phyloP scores from a whole-genome alignment of 2,797 vertebrate genomes.

The Eremophila alpestris region DNA sequence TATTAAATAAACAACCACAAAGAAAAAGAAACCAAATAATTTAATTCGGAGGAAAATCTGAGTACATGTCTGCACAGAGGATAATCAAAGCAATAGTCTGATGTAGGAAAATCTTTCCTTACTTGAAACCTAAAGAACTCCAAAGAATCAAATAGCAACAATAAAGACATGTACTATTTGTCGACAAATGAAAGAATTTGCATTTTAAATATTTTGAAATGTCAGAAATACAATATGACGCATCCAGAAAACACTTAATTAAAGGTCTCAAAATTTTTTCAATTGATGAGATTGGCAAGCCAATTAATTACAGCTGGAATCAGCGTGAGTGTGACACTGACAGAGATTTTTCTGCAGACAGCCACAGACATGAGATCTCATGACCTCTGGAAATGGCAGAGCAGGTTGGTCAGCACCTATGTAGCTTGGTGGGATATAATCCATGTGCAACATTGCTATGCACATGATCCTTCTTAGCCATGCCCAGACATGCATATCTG shows the following conservation, averaged over 20 bases:
- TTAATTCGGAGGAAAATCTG: neutral
- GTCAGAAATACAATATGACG: neutral
- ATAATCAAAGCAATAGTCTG: neutral
- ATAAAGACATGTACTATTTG: neutral
- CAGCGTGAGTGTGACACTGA: fast-evolving
- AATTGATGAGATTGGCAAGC: neutral
- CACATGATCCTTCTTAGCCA: neutral
- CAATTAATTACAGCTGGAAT: neutral
- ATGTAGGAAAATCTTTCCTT: neutral
- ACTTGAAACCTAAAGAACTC: neutral
- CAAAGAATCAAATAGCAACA: neutral
- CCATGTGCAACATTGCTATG: neutral
- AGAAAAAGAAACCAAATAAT: neutral
- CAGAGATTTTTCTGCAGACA: neutral
- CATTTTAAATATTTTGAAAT: neutral
- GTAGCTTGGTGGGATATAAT: neutral
- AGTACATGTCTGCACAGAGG: neutral
- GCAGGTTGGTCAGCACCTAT: neutral
- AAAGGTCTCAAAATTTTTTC: neutral
- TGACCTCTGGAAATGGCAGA: neutral
- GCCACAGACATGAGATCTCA: neutral
- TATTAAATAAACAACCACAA: neutral
- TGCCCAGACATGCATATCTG: neutral
- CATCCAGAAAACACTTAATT: neutral
- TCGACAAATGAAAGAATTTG: neutral